Evolutionary conservation across 2,113 vertebrate genomes (phyloP), one percentile per base, ranked within the genome.

Genomic region (Lampris megalopsis): DNA sequence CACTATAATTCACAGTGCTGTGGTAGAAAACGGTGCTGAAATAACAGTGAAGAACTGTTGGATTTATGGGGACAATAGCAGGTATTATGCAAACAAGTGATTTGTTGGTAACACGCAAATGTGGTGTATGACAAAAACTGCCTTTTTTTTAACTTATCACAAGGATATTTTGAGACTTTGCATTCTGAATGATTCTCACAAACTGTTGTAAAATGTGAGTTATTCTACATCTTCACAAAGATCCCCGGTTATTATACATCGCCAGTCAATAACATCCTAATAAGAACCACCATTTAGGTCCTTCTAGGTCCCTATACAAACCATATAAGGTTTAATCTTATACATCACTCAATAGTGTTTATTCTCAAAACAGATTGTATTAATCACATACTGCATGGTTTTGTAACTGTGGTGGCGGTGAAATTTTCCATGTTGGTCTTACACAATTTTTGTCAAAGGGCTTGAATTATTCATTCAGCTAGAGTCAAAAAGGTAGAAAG

Each of bases 381-480:
- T 86, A 83, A 88, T 79, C 77, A 82, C 78, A 82, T 70, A 82
- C 84, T 60, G 60, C 70, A 75, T 24, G 24, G 24, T 24, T 24
- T 24, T 24, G 24, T 24, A 86, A 87, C 85, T 83, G 83, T 41
- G 63, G 57, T 38, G 68, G 75, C 3, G 64, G 45, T 77, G 75
- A 84, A 82, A 74, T 71, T 75, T 59, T 71, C 45, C 47, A 52
- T 57, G 62, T 66, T 58, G 62, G 73, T 67, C 79, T 86, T 43
- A 50, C 75, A 68, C 56, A 68, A 41, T 66, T 81, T 86, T 80
- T 83, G 84, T 88, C 76, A 81, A 50, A 75, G 54, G 64, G 64
- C 73, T 81, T 86, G 57, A 84, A 83, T 90, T 85, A 90, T 87
- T 81, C 65, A 82, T 86, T 50, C 71, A 69, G 67, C 24, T 68